Percentiles rank a stretch among this genome's conserved stretches.
Evolutionary conservation across 2,113 vertebrate species (phyloP).

Genomic region (Myrmecophaga tridactyla): DNA sequence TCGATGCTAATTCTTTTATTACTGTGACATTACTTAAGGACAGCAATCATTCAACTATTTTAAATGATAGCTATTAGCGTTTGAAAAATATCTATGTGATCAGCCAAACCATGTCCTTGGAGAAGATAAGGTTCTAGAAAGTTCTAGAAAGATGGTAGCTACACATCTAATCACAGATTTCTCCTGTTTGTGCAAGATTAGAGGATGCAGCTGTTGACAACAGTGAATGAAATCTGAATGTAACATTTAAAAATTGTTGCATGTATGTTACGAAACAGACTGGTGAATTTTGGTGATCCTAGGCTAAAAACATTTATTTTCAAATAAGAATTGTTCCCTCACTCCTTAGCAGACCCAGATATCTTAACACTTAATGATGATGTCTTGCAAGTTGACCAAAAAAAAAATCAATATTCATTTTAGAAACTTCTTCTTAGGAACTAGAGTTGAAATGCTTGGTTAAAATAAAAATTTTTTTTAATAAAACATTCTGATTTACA

Average conservation of each 20-base stretch:
- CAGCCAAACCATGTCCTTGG: constrained; percentile 29
- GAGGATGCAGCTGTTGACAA: constrained; percentile 54
- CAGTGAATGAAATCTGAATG: constrained; percentile 24
- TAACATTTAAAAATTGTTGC: constrained; percentile 39
- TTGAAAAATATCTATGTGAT: constrained; percentile 56
- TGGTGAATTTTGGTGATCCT: background rate
- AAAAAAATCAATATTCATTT: background rate
- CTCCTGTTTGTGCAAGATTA: constrained; percentile 39
- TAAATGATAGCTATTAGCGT: constrained; percentile 62
- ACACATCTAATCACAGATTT: constrained; percentile 41
- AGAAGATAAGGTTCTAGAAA: constrained; percentile 55
- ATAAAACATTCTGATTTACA: background rate
- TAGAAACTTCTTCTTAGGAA: background rate
- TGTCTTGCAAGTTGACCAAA: background rate
- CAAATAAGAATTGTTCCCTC: background rate
- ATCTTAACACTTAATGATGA: constrained; percentile 7
- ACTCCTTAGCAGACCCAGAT: background rate
- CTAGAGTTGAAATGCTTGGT: background rate
- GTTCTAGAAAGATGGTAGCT: constrained; percentile 7
- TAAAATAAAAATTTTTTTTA: constrained; percentile 36
- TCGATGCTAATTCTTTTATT: constrained; percentile 73
- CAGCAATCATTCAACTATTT: constrained; percentile 71
- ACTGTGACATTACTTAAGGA: constrained; percentile 77
- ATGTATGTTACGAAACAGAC: background rate
- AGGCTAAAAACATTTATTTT: constrained; percentile 29